Conservation (phyloP, 2,113 vertebrate genomes). For the Gallinago paraguaiae region DNA sequence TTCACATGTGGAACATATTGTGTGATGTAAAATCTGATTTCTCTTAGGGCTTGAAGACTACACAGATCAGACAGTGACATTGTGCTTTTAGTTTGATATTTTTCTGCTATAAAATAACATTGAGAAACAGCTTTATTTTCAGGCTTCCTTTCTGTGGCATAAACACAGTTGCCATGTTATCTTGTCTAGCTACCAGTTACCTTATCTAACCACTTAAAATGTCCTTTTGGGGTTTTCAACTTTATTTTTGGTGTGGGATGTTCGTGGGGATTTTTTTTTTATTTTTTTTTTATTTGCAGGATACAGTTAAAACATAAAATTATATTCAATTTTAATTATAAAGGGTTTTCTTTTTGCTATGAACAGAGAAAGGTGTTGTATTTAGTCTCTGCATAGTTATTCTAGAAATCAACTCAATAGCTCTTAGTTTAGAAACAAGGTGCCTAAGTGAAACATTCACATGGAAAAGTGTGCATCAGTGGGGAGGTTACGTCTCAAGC, state of each 20-base stretch:
- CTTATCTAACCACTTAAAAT: background rate
- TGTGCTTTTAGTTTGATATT: background rate
- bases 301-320: background rate
- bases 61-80: background rate
- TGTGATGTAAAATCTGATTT: background rate
- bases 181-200: background rate
- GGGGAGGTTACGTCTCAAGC: background rate
- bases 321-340: background rate
- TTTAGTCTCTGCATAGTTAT: background rate
- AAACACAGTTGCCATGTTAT: background rate
- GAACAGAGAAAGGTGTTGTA: background rate
- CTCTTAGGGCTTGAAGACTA: background rate
- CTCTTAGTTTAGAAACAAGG: background rate
- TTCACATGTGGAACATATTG: background rate
- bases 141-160: background rate
- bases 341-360: background rate
- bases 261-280: fast-evolving
- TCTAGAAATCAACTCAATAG: background rate
- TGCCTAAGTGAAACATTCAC: background rate
- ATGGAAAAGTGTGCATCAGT: background rate
- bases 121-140: background rate
- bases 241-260: background rate
- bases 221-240: background rate
- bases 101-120: background rate
- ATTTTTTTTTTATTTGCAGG: background rate